These are phyloP conservation scores for Omphaloscelis lunosa DNA, from an alignment of 2,888 invertebrate species.

Conservation along the genomic window DNA sequence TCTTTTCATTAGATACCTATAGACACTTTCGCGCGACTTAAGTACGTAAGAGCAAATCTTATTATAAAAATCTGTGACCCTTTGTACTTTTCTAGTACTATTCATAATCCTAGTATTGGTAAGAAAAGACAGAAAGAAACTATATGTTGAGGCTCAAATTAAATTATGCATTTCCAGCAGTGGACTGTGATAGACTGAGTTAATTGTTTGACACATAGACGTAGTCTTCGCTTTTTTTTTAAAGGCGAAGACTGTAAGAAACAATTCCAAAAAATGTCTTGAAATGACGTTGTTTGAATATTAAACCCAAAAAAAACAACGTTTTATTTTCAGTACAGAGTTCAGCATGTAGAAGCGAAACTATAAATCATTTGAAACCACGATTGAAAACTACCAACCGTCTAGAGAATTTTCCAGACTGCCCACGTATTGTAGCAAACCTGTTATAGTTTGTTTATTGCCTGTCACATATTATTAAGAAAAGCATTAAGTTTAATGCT, in stretches of 20 bases:
- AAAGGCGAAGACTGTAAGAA: neutral
- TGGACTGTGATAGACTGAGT: no score
- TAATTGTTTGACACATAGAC: no score
- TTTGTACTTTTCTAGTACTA: neutral
- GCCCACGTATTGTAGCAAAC: neutral
- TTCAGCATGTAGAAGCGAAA: neutral
- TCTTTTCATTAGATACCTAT: no score
- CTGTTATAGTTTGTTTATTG: neutral
- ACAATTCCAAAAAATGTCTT: neutral
- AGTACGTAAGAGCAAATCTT: no score
- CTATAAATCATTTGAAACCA: neutral
- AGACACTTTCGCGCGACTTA: no score
- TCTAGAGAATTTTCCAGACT: neutral
- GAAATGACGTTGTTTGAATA: neutral
- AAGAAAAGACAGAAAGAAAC: neutral
- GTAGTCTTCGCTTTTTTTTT: no score
- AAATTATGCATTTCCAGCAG: neutral
- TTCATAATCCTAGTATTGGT: neutral
- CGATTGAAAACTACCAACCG: neutral
- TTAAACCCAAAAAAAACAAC: no score
- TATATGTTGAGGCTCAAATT: neutral
- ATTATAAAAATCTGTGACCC: no score
- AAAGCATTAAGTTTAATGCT: no score
- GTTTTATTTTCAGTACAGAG: neutral
- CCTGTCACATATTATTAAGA: neutral